Evolutionary conservation across 2,113 vertebrate species (phyloP).

Genomic region (Pampusana beccarii): DNA sequence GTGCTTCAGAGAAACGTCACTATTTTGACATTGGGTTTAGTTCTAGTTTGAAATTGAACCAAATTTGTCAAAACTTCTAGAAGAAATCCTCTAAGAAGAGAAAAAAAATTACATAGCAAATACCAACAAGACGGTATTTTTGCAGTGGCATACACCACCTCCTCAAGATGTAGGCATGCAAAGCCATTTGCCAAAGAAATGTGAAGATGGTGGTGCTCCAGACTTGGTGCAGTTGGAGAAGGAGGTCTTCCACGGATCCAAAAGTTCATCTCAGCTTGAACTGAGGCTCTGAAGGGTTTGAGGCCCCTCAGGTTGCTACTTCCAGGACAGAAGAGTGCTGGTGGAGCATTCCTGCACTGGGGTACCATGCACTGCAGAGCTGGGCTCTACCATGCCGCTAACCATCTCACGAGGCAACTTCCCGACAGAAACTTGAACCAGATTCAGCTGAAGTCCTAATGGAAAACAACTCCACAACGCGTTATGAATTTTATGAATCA

Average conservation of each 20-base stretch:
- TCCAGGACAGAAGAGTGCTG: background rate
- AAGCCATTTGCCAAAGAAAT: background rate
- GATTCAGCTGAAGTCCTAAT: background rate
- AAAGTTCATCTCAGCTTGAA: background rate
- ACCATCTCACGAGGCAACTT: rapidly evolving
- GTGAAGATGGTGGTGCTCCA: background rate
- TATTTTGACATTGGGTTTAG: background rate
- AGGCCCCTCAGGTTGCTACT: background rate
- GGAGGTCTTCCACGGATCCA: background rate
- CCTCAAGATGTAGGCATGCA: background rate
- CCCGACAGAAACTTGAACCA: background rate
- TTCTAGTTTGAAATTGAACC: background rate
- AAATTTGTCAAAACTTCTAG: background rate
- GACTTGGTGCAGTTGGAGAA: background rate
- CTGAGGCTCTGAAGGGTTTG: background rate
- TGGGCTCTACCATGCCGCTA: rapidly evolving
- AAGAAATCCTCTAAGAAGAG: background rate
- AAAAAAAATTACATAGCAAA: background rate
- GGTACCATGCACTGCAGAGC: background rate
- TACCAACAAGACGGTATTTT: background rate
- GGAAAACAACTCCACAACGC: background rate
- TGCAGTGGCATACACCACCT: background rate
- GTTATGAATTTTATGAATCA: background rate
- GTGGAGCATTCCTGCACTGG: background rate
- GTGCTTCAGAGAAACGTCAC: background rate